phyloP scores from a whole-genome alignment of 2,113 vertebrate species.

The Vireo altiloquus region DNA sequence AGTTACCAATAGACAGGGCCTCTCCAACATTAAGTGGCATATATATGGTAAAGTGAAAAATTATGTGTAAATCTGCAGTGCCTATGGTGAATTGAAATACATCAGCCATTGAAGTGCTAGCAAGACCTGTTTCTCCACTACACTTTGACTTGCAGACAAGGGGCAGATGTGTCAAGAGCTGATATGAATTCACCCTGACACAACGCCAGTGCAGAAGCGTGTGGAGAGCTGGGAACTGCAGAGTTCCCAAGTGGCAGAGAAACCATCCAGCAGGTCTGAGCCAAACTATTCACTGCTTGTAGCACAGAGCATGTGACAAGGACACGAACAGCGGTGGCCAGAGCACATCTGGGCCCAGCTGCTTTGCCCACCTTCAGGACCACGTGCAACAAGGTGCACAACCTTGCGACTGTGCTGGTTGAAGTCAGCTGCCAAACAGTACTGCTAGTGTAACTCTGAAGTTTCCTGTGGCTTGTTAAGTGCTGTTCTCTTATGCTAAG shows the following conservation, averaged over 20 bases:
- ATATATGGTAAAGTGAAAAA: slow-evolving; percentile 32
- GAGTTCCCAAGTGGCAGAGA: background rate
- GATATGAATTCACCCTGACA: background rate
- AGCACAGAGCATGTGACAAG: background rate
- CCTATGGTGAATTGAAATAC: background rate
- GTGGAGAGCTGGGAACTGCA: background rate
- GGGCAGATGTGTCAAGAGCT: background rate
- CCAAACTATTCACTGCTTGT: background rate
- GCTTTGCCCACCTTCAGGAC: background rate
- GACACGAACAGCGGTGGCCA: background rate
- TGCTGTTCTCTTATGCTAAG: too few relatives aligned
- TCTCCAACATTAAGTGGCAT: background rate
- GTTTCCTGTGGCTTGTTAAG: too few relatives aligned
- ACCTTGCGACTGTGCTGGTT: accelerated
- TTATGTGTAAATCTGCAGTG: background rate
- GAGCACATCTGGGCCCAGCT: background rate
- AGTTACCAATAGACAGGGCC: background rate
- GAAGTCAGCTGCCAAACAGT: background rate
- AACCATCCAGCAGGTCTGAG: background rate
- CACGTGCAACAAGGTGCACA: background rate
- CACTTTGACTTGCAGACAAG: background rate
- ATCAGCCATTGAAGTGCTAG: background rate
- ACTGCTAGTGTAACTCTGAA: too few relatives aligned
- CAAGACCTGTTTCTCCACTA: background rate
- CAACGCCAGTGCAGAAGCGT: accelerated